phyloP scores from a whole-genome alignment of 1,140 invertebrate species.

The Olivierus martensii region DNA sequence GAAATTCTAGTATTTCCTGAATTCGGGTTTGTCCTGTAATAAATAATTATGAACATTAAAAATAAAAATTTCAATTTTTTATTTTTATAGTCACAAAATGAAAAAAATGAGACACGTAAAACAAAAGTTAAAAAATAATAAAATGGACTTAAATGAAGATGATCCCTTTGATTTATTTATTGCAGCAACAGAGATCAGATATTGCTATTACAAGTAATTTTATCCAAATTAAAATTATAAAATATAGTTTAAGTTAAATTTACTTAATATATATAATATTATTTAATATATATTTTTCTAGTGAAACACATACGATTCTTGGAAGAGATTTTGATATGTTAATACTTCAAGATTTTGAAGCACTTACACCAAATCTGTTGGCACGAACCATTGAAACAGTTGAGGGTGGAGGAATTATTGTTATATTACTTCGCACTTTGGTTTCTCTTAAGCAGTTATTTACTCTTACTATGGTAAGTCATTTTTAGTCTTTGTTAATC shows the following conservation, averaged over 20 bases:
- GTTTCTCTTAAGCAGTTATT: conserved; percentile 86
- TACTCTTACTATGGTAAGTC: conserved; percentile 74
- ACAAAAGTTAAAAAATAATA: conserved; percentile 77
- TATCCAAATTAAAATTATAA: too few relatives aligned
- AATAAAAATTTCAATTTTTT: conserved; percentile 1
- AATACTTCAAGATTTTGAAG: conserved; percentile 84
- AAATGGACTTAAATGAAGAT: conserved; percentile 83
- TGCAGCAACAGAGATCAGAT: conserved; percentile 89
- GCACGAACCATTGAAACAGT: conserved; percentile 97
- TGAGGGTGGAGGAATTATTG: conserved; percentile 89
- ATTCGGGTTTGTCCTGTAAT: too few relatives aligned
- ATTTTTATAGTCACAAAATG: conserved; percentile 61
- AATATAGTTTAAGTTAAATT: too few relatives aligned
- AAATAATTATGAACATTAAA: background rate
- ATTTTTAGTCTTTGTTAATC: background rate
- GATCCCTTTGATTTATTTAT: conserved; percentile 96
- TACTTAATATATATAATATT: too few relatives aligned
- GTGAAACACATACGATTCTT: conserved; percentile 91
- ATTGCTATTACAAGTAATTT: conserved; percentile 67
- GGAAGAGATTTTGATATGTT: conserved; percentile 71
- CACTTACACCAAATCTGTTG: conserved; percentile 93
- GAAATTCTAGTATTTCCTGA: too few relatives aligned
- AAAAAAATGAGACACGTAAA: conserved; percentile 78
- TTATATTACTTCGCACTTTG: conserved; percentile 68
- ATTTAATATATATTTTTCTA: background rate